Percentiles rank a stretch among this genome's conserved stretches.
Conservation (phyloP, 2,113 vertebrate genomes). For the Notothenia rossii region DNA sequence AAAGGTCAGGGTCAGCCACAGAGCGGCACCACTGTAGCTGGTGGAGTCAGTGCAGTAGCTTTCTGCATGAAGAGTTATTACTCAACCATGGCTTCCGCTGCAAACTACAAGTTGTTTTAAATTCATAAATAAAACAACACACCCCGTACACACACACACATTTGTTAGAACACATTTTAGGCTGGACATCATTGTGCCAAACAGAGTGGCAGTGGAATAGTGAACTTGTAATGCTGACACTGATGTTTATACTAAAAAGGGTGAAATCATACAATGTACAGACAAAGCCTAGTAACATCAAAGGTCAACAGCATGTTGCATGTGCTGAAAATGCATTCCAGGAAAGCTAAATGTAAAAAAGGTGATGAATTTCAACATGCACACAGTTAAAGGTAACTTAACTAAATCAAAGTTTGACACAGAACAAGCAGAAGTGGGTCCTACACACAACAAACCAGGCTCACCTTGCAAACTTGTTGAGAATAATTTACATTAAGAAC, state of each 20-base stretch:
- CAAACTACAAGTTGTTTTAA: not conserved
- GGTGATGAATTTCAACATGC: not conserved
- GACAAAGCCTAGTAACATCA: not conserved
- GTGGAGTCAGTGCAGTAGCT: not conserved
- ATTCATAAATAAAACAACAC: not conserved
- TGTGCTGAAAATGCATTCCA: not conserved
- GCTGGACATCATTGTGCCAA: not conserved
- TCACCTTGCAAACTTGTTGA: no score
- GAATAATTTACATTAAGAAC: no score
- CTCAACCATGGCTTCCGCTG: not conserved
- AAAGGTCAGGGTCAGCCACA: constrained; percentile 20
- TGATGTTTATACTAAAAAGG: not conserved
- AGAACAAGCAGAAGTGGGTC: no score
- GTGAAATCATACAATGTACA: not conserved
- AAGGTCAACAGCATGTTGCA: no score
- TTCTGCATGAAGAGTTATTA: constrained; percentile 2
- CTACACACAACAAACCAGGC: no score
- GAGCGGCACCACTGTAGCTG: constrained; percentile 1
- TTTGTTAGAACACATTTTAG: not conserved
- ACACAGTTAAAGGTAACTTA: not conserved
- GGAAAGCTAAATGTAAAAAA: not conserved
- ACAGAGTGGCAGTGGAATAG: no score
- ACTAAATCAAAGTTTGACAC: no score
- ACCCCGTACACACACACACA: not conserved
- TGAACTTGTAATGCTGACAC: not conserved